phyloP scores from a whole-genome alignment of 2,113 vertebrate species.

The Aythya baeri region DNA sequence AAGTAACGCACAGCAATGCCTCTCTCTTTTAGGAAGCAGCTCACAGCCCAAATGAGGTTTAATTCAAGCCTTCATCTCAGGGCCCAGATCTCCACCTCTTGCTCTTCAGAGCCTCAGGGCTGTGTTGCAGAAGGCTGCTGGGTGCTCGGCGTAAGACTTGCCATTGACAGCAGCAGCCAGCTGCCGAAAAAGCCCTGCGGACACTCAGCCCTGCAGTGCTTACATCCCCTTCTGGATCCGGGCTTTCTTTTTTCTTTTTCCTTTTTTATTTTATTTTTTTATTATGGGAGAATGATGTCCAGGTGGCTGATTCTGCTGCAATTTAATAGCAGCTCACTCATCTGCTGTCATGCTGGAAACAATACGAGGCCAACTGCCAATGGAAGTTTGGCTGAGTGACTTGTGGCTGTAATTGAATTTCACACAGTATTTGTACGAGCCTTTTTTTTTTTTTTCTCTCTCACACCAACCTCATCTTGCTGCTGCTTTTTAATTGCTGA shows the following conservation, averaged over 20 bases:
- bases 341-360: constrained; percentile 38
- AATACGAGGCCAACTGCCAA: constrained; percentile 24
- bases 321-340: constrained; percentile 39
- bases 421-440: background rate
- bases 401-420: constrained; percentile 38
- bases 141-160: background rate
- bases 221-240: background rate
- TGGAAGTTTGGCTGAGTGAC: constrained; percentile 29
- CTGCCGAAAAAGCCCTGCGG: background rate
- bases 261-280: no score
- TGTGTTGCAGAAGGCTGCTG: background rate
- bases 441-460: background rate
- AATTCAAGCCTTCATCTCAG: background rate
- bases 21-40: background rate
- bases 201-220: background rate
- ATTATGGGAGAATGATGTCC: background rate
- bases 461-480: background rate
- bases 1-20: background rate
- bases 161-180: background rate
- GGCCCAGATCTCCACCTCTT: background rate
- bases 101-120: rapidly evolving
- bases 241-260: background rate
- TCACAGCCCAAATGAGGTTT: background rate
- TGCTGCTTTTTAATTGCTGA: background rate
- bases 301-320: constrained; percentile 49